Evolutionary conservation across 2,888 invertebrate species (phyloP), one percentile per base, ranked within the genome.

Genomic region (Tuta absoluta): DNA sequence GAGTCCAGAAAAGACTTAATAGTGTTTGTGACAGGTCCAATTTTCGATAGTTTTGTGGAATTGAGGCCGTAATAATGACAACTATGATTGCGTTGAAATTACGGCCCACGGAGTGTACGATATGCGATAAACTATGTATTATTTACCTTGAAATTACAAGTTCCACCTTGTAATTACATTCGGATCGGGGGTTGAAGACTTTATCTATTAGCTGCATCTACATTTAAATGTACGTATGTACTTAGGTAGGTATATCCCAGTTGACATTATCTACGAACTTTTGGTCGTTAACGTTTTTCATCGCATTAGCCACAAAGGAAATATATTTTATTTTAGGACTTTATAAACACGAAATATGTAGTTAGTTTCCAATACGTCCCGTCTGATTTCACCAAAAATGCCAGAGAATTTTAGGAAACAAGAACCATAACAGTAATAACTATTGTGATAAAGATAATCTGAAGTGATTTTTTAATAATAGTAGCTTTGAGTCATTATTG

Each of bases 111-210:
- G 71, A 70, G 71, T 69, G 72, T 73, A 71, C 75, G 77, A 76
- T 71, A 73, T 70, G 70, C 74, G 72, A 65, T 60, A 82, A 77
- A 83, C 86, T 82, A 78, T 28, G 8, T 33, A 33, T 85, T 78
- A 87, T 88, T 87, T 83, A 75, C 79, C 68, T 72, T 79, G 77
- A 86, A 87, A 87, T 88, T 82, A 87, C 81, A 84, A 79, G 84
- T 78, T 85, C 78, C 79, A 75, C 79, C 76, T 74, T 71, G 78
- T 85, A 86, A 88, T 87, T 81, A 83, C 78, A 67, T 75, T 70
- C 67, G 71, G 74, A 75, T 70, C 67, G 71, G 74, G 75, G 79
- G 80, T 80, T 73, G 71, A 66, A 70, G 60, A 63, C 69, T 81
- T 82, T 75, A 87, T 87, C 87, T 74, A 69, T n/a, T 70, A 61